Conservation (phyloP, 2,888 invertebrate genomes). For the Chrysomela aeneicollis region DNA sequence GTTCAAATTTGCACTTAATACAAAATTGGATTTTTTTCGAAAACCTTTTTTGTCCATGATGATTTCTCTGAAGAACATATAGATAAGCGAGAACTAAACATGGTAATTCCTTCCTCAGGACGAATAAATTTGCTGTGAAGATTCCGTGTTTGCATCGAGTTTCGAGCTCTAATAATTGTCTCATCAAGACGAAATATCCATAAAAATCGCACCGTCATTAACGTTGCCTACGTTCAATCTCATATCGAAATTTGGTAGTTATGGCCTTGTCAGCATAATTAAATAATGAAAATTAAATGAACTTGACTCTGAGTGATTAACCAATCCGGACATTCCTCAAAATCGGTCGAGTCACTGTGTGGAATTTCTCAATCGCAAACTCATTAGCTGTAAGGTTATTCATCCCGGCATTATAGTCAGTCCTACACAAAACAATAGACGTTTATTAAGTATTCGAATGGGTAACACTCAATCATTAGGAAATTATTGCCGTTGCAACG, state of each 20-base stretch:
- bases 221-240: no score
- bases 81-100: no score
- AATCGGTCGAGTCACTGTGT: neutral
- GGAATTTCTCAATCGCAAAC: slow-evolving; percentile 2
- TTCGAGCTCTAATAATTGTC: no score
- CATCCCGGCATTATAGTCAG: neutral
- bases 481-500: neutral
- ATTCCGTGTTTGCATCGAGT: no score
- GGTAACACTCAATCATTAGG: slow-evolving; percentile 5
- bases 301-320: neutral
- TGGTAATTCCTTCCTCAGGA: no score
- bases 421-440: slow-evolving; percentile 4
- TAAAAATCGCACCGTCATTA: no score
- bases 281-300: neutral
- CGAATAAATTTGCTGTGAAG: no score
- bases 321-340: neutral
- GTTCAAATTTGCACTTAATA: no score
- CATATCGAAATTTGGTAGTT: neutral
- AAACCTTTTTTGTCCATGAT: no score
- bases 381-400: neutral
- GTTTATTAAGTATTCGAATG: slow-evolving; percentile 3
- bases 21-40: no score
- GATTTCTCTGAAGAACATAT: no score
- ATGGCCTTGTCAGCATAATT: neutral
- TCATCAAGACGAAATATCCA: no score